These are phyloP conservation scores for Mythimna lalbum DNA, from an alignment of 2,888 invertebrate genomes.

Conservation along the genomic window DNA sequence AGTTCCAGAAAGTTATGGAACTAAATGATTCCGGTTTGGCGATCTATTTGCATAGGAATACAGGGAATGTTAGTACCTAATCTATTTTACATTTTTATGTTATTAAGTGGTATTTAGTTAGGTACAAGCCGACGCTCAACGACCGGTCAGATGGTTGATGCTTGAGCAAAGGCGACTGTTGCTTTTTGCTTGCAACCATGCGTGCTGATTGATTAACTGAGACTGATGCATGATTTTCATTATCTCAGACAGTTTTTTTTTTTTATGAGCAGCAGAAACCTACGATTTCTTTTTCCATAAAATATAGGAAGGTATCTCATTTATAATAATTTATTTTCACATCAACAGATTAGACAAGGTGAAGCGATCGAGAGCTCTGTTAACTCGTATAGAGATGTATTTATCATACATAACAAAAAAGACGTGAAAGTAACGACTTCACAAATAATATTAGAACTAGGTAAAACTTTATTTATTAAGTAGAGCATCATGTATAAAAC, in stretches of 20 bases:
- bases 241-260: background rate
- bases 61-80: slow-evolving; percentile 62
- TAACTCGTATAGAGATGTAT: slow-evolving; percentile 56
- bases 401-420: slow-evolving; percentile 73
- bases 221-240: background rate
- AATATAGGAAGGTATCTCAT: too few species aligned
- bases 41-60: slow-evolving; percentile 67
- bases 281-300: too few species aligned
- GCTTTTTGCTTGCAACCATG: background rate
- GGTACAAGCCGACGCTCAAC: background rate
- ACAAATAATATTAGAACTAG: slow-evolving; percentile 66
- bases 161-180: background rate
- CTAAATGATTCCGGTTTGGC: slow-evolving; percentile 70
- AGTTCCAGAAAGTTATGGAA: slow-evolving; percentile 68
- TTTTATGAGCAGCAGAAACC: too few species aligned
- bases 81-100: background rate
- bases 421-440: slow-evolving; percentile 62
- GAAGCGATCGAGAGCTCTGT: slow-evolving; percentile 4
- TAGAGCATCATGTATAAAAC: background rate
- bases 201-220: background rate
- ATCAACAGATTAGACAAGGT: slow-evolving; percentile 21
- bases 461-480: slow-evolving; percentile 57
- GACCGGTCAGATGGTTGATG: background rate
- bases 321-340: background rate
- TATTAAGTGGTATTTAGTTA: background rate